Evolutionary conservation across 1,140 invertebrate genomes (phyloP).

Genomic region (Drosophila paulistorum): DNA sequence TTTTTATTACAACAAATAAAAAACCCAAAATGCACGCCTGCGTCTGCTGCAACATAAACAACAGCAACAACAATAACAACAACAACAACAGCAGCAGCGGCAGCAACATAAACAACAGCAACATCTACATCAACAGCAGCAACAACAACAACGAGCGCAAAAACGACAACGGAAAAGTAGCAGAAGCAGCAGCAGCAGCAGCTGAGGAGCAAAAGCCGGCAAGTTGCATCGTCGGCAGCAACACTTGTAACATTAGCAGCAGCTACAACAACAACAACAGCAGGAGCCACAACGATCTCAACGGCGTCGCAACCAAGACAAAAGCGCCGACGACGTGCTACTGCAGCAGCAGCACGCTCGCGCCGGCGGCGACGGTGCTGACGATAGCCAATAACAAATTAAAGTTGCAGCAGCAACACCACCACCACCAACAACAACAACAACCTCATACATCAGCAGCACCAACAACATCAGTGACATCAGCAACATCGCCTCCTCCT

Average conservation of each 20-base stretch:
- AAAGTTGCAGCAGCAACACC: constrained; percentile 19
- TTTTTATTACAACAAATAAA: constrained; percentile 32
- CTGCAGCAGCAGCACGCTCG: constrained; percentile 44
- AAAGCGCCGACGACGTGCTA: constrained; percentile 43
- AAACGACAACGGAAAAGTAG: constrained; percentile 22
- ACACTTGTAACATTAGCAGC: constrained; percentile 7
- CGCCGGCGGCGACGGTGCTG: constrained; percentile 48
- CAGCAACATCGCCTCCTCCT: constrained; percentile 18
- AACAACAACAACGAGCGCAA: constrained; percentile 14
- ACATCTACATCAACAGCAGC: neutral
- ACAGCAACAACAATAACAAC: constrained; percentile 51
- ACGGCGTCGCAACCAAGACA: constrained; percentile 51
- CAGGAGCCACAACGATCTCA: constrained; percentile 63
- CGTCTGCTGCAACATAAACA: constrained; percentile 70
- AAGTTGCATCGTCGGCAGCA: constrained; percentile 50
- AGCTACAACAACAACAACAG: neutral
- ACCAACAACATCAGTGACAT: constrained; percentile 23
- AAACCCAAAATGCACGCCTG: constrained; percentile 80
- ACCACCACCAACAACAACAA: constrained; percentile 12
- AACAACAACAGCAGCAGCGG: constrained; percentile 20
- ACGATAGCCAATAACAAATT: constrained; percentile 17
- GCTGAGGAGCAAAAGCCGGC: constrained; percentile 28
- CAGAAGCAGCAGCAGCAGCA: constrained; percentile 33
- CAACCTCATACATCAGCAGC: constrained; percentile 23
- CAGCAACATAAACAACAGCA: constrained; percentile 4